A percentile compares a stretch with the other conserved stretches of the same genome.
Evolutionary conservation across 2,113 vertebrate genomes (phyloP).

Genomic region (Psettodes erumei): DNA sequence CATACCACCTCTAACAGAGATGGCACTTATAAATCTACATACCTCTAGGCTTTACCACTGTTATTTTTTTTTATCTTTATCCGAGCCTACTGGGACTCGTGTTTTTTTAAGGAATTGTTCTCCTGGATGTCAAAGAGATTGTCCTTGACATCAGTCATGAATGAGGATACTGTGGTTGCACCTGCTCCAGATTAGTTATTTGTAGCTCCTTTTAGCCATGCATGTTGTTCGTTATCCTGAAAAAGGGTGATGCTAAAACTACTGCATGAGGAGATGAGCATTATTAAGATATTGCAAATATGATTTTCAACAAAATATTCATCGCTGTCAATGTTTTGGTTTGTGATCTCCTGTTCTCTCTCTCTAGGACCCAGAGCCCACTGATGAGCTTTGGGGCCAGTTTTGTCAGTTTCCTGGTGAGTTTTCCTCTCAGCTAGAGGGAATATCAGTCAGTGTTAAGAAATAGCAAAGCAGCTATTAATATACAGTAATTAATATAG

Average conservation of each 20-base stretch:
- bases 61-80: neutral
- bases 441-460: neutral
- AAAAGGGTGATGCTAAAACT: neutral
- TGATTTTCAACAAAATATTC: neutral
- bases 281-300: neutral
- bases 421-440: slow-evolving; percentile 67
- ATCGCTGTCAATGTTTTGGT: neutral
- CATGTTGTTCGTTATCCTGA: neutral
- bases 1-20: neutral
- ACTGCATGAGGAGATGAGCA: neutral
- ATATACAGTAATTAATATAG: neutral
- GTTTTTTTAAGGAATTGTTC: neutral
- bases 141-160: slow-evolving; percentile 1
- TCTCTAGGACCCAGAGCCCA: slow-evolving; percentile 92
- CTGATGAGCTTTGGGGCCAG: slow-evolving; percentile 99
- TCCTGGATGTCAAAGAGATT: neutral
- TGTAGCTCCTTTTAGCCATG: neutral
- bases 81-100: neutral
- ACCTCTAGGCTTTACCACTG: neutral
- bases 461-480: neutral
- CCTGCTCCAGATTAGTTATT: slow-evolving; percentile 5
- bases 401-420: slow-evolving; percentile 99
- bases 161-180: neutral
- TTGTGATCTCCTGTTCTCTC: neutral
- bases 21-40: neutral